Evolutionary conservation across 1,140 invertebrate species (phyloP).

Genomic region (Pogonus chalceus): DNA sequence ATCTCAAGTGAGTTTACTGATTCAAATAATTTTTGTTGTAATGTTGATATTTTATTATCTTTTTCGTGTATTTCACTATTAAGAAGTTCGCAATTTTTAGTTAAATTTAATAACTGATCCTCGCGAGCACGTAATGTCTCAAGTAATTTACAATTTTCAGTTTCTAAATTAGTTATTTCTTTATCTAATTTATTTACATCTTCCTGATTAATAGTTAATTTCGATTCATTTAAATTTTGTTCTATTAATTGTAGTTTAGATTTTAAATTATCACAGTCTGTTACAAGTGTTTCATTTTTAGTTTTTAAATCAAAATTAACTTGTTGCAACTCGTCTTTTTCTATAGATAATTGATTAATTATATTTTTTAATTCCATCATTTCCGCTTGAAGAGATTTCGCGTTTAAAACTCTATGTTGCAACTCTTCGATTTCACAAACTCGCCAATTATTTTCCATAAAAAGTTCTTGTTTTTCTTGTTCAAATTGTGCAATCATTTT

Average conservation of each 20-base stretch:
- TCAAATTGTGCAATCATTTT: slow-evolving; percentile 19
- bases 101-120: neutral
- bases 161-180: neutral
- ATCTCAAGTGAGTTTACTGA: neutral
- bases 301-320: neutral
- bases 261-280: neutral
- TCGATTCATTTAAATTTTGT: neutral
- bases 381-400: slow-evolving; percentile 1
- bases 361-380: slow-evolving; percentile 7
- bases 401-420: slow-evolving; percentile 5
- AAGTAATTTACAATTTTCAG: neutral
- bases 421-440: slow-evolving; percentile 8
- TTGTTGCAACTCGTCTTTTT: neutral
- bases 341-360: neutral
- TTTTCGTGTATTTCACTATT: neutral
- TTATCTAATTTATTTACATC: neutral
- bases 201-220: neutral
- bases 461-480: slow-evolving; percentile 18
- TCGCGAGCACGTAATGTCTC: neutral
- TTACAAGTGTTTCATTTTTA: neutral
- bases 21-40: neutral
- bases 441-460: slow-evolving; percentile 4
- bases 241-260: neutral
- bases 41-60: neutral
- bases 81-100: neutral